These are phyloP conservation scores for Drosophila paulistorum DNA, from an alignment of 1,140 invertebrate genomes.

Conservation along the genomic window DNA sequence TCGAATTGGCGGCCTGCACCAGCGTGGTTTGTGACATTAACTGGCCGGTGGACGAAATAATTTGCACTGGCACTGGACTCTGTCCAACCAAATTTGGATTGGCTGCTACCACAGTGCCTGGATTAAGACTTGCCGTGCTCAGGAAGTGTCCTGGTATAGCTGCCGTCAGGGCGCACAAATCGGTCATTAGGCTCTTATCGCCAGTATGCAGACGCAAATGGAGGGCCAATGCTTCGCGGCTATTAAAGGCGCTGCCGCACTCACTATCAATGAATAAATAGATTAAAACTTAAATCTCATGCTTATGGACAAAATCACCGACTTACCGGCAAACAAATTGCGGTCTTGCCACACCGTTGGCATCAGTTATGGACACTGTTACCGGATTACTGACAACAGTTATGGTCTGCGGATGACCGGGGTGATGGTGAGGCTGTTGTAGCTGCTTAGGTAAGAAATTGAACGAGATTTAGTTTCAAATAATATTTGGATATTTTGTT, in stretches of 20 bases:
- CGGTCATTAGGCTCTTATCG: constrained; percentile 92
- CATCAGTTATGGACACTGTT: constrained; percentile 74
- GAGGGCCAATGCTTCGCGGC: constrained; percentile 89
- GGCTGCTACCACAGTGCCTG: constrained; percentile 78
- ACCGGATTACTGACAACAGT: constrained; percentile 82
- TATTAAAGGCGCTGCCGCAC: constrained; percentile 87
- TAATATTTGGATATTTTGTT: no score
- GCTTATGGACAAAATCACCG: not conserved
- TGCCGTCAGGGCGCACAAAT: constrained; percentile 91
- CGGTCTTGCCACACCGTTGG: constrained; percentile 63
- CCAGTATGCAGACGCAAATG: constrained; percentile 92
- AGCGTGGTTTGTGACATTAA: constrained; percentile 81
- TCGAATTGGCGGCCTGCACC: constrained; percentile 80
- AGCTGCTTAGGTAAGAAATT: constrained; percentile 63
- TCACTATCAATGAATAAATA: constrained; percentile 82
- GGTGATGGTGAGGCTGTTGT: constrained; percentile 83
- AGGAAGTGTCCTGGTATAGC: constrained; percentile 88
- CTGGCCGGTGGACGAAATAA: constrained; percentile 82
- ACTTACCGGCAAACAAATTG: constrained; percentile 84
- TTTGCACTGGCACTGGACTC: constrained; percentile 81
- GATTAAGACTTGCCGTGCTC: constrained; percentile 84
- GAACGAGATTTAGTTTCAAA: not conserved
- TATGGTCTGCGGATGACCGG: constrained; percentile 82
- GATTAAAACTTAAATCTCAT: not conserved
- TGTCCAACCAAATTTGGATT: constrained; percentile 80